These are phyloP conservation scores for Drosophila busckii DNA, from an alignment of 1,140 invertebrate species.

Conservation along the genomic window DNA sequence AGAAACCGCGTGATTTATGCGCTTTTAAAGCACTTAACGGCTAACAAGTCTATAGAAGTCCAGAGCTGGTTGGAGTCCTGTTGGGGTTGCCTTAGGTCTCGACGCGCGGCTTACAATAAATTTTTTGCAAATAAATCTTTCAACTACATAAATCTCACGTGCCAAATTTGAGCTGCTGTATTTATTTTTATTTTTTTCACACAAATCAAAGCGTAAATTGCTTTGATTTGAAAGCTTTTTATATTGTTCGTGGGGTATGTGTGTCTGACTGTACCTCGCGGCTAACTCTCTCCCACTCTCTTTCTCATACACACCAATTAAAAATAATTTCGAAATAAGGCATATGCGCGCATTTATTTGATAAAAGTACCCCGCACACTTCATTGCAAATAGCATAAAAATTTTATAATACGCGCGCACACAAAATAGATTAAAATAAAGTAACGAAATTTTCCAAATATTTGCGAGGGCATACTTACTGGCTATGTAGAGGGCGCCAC, in stretches of 20 bases:
- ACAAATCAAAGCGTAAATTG: conserved; percentile 75
- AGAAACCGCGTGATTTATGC: conserved; percentile 75
- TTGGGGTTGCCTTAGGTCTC: conserved; percentile 3
- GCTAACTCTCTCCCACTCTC: no score
- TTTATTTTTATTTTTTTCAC: conserved; percentile 32
- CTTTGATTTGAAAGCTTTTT: conserved; percentile 75
- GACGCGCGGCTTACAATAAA: conserved; percentile 53
- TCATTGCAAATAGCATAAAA: conserved; percentile 49
- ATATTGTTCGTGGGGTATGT: conserved; percentile 1
- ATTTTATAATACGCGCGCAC: conserved; percentile 56
- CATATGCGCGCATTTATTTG: conserved; percentile 62
- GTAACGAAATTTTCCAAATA: conserved; percentile 60
- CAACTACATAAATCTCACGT: conserved; percentile 75
- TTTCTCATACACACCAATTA: conserved; percentile 60
- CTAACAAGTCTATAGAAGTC: conserved; percentile 68
- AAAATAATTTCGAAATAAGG: conserved; percentile 64
- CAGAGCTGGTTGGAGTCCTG: conserved; percentile 34
- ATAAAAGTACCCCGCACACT: background rate
- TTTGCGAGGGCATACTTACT: conserved; percentile 40
- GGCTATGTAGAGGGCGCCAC: conserved; percentile 47
- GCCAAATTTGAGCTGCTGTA: conserved; percentile 55
- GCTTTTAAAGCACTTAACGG: conserved; percentile 75
- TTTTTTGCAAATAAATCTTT: conserved; percentile 69
- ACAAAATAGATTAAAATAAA: conserved; percentile 73
- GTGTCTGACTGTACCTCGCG: conserved; percentile 57